These are phyloP conservation scores for Hirudinaria manillensis DNA, from an alignment of 2,888 invertebrate genomes.

Conservation along the genomic window DNA sequence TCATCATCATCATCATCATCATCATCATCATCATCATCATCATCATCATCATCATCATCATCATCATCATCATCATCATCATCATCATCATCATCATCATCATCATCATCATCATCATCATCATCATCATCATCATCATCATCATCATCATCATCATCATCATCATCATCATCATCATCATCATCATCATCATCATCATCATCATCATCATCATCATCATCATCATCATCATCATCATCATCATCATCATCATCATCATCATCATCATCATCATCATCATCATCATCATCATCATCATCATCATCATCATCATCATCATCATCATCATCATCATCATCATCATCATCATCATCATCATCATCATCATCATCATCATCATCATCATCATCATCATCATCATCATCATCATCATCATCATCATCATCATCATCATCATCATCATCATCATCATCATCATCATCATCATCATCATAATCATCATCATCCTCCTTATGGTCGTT, in stretches of 20 bases:
- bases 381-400: slow-evolving; percentile 27
- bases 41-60: neutral
- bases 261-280: slow-evolving; percentile 29
- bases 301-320: neutral
- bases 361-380: neutral
- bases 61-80: slow-evolving; percentile 18
- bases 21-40: neutral
- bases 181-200: neutral
- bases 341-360: neutral
- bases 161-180: neutral
- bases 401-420: slow-evolving; percentile 26
- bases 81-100: slow-evolving; percentile 24
- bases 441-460: slow-evolving; percentile 30
- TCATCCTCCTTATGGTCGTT: slow-evolving; percentile 25
- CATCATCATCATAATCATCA: slow-evolving; percentile 19
- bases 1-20: slow-evolving; percentile 2
- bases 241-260: slow-evolving; percentile 16
- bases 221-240: slow-evolving; percentile 11
- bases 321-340: slow-evolving; percentile 23
- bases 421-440: slow-evolving; percentile 32
- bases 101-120: slow-evolving; percentile 14
- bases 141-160: neutral
- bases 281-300: slow-evolving; percentile 25
- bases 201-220: slow-evolving; percentile 28
- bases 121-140: neutral